Percentiles rank a stretch among this genome's conserved stretches.
phyloP scores from a whole-genome alignment of 2,797 vertebrate species.

The Pangasius larnaudii region DNA sequence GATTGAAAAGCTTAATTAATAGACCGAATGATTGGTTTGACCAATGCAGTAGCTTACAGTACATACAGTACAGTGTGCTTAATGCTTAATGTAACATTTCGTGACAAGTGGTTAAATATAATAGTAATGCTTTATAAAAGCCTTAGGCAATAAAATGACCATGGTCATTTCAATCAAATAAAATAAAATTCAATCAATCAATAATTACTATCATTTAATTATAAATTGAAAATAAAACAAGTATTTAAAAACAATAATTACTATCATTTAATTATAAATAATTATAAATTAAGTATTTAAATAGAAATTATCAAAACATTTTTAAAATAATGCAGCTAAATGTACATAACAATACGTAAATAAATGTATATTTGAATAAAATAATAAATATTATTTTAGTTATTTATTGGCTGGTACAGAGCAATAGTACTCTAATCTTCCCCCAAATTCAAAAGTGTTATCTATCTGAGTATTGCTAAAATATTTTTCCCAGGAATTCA shows the following conservation, averaged over 20 bases:
- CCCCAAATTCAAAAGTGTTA: conserved; percentile 37
- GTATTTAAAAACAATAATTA: not conserved
- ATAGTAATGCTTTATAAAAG: not conserved
- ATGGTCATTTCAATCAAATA: not conserved
- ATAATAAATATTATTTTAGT: not conserved
- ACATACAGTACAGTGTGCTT: not conserved
- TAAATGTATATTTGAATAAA: not conserved
- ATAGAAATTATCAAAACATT: not conserved
- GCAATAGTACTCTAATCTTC: not conserved
- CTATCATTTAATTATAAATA: not conserved
- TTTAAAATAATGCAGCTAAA: not conserved
- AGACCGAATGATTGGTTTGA: conserved; percentile 77
- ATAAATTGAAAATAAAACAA: not conserved
- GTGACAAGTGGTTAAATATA: not conserved
- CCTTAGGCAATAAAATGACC: not conserved
- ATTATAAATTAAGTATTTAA: not conserved
- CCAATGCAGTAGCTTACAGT: conserved; percentile 56
- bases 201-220: not conserved
- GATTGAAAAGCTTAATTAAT: conserved; percentile 82
- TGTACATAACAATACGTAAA: not conserved
- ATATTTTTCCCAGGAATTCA: conserved; percentile 59
- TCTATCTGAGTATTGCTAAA: conserved; percentile 33
- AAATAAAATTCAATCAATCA: no score
- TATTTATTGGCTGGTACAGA: not conserved
- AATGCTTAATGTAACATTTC: not conserved